phyloP scores from a whole-genome alignment of 2,888 invertebrate species.

The Stenodera caucasica region DNA sequence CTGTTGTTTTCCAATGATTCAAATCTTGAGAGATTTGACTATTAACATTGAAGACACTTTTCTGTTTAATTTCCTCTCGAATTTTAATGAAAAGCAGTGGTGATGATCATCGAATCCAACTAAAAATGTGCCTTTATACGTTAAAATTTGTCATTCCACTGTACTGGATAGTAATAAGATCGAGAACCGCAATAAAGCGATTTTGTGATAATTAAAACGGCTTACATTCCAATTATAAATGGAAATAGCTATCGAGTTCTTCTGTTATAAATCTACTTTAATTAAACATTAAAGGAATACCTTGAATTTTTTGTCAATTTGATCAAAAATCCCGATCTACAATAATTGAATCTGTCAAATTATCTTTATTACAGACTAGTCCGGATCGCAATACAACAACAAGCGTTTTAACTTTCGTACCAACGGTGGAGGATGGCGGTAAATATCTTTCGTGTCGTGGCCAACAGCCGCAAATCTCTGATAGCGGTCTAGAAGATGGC shows the following conservation, averaged over 20 bases:
- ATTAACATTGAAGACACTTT: too few species aligned
- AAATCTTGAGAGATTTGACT: too few species aligned
- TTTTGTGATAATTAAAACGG: not conserved
- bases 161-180: not conserved
- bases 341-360: too few species aligned
- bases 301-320: not conserved
- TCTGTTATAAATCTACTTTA: not conserved
- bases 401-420: slow-evolving; percentile 75
- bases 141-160: not conserved
- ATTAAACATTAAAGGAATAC: not conserved
- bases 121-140: too few species aligned
- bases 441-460: slow-evolving; percentile 76
- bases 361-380: slow-evolving; percentile 62
- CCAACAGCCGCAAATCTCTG: slow-evolving; percentile 73
- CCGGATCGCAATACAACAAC: slow-evolving; percentile 76
- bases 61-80: too few species aligned
- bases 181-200: not conserved
- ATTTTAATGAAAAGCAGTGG: too few species aligned
- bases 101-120: too few species aligned
- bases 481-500: slow-evolving; percentile 75
- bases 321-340: too few species aligned
- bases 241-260: not conserved
- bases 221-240: slow-evolving; percentile 1
- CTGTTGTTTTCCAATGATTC: too few species aligned
- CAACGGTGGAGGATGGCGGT: slow-evolving; percentile 79